phyloP scores from a whole-genome alignment of 2,888 invertebrate species.

The Cephus runcator region DNA sequence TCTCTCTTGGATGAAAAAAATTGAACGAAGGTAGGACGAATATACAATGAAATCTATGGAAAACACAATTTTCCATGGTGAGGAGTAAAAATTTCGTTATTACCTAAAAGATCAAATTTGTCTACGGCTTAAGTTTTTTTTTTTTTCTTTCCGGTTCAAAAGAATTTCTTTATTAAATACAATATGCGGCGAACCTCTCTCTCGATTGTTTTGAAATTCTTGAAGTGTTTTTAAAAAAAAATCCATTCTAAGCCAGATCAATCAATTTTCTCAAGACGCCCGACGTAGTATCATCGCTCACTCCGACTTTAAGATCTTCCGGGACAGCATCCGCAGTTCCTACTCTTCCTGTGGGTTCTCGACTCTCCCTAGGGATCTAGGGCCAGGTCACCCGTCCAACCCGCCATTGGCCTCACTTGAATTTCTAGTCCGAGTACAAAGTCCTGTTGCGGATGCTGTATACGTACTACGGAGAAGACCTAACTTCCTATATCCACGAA shows the following conservation, averaged over 20 bases:
- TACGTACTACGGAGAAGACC: too few species aligned
- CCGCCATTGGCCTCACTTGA: not conserved
- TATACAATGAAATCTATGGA: too few species aligned
- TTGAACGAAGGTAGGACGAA: too few species aligned
- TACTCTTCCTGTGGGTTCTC: not conserved
- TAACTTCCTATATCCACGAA: not conserved
- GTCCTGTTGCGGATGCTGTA: not conserved
- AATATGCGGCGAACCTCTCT: too few species aligned
- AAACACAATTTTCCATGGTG: too few species aligned
- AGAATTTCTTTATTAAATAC: too few species aligned
- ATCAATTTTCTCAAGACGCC: conserved; percentile 1
- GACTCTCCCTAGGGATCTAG: not conserved
- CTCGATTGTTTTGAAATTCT: too few species aligned
- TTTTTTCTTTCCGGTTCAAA: too few species aligned
- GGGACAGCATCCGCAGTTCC: not conserved
- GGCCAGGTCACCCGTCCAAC: not conserved
- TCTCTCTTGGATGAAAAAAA: too few species aligned
- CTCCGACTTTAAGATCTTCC: not conserved
- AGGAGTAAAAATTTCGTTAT: too few species aligned
- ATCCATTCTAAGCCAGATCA: not conserved
- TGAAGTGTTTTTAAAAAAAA: not conserved
- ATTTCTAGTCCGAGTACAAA: conserved; percentile 3
- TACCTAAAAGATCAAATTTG: too few species aligned
- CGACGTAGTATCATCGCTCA: conserved; percentile 1
- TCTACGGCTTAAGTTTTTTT: too few species aligned